Evolutionary conservation across 2,797 vertebrate species (phyloP).

Genomic region (Falco berigora): DNA sequence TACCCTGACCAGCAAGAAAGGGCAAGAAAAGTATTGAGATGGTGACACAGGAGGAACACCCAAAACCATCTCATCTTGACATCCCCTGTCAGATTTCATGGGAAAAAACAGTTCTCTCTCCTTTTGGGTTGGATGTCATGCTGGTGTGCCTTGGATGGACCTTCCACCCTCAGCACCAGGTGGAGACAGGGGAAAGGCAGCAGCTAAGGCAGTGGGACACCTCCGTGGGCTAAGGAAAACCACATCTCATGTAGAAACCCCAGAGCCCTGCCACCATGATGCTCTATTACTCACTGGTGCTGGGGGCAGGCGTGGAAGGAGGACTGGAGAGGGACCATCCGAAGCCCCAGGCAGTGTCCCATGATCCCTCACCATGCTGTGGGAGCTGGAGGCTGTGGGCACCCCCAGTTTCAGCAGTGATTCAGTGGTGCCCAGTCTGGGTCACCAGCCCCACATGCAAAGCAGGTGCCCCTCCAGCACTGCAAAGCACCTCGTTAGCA

Average conservation of each 20-base stretch:
- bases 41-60: not conserved
- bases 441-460: not conserved
- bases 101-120: not conserved
- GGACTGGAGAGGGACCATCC: too few relatives aligned
- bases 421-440: not conserved
- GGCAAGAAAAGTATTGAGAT: not conserved
- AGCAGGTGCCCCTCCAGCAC: not conserved
- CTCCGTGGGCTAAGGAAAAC: not conserved
- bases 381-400: not conserved
- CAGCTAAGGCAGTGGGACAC: not conserved
- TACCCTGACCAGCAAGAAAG: not conserved
- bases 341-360: not conserved
- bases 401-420: not conserved
- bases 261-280: not conserved
- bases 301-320: not conserved
- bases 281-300: not conserved
- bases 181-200: not conserved
- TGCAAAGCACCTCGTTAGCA: not conserved
- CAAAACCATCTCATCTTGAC: not conserved
- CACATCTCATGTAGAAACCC: rapidly evolving
- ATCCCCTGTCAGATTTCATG: not conserved
- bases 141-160: not conserved
- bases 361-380: rapidly evolving
- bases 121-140: not conserved
- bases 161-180: not conserved